Base-by-base conservation (phyloP, 2,888 invertebrate species). In the Euproctis similis region DNA sequence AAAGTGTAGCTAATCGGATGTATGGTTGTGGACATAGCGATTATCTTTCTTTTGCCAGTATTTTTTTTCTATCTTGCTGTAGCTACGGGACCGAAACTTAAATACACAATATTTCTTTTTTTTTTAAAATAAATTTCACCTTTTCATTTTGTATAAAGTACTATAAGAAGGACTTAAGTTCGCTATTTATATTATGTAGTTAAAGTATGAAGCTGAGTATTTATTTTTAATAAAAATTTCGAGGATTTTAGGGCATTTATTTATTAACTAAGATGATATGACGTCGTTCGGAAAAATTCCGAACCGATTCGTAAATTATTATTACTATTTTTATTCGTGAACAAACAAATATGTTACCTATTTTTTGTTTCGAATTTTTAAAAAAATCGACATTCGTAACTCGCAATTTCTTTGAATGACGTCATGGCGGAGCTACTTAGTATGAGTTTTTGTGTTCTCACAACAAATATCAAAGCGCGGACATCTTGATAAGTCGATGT, bases 401-500 rank as follows among this genome's bases (percentile, higher is more conserved):
- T 12, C 36, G 28, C 27, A 39, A 37, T 34, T 39, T 44, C 48
- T 53, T 59, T 48, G 39, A 45, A 48, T 63, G 62, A 61, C 63
- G 61, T 68, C 69, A 62, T 61, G 52, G 52, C 53, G 55, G 46
- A 60, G 46, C 46, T 43, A 43, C 38, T 48, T 41, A n/a, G n/a
- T n/a, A n/a, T n/a, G 46, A 59, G 59, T 55, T 23, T 64, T 64
- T 70, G 65, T 74, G 72, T 70, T 85, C 85, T 85, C 85, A 85
- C 85, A 85, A 85, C 85, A 85, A 85, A 85, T 85, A 84, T 64
- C 74, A 82, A 76, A 73, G 55, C 60, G 61, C 59, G 62, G 63
- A 61, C 56, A 57, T 45, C 45, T 53, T 64, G 54, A 61, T 57
- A 60, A 59, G 56, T 65, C 51, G 65, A 67, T 81, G 72, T 81